Evolutionary conservation across 2,888 invertebrate genomes (phyloP).

Genomic region (Vesta saturnalis): DNA sequence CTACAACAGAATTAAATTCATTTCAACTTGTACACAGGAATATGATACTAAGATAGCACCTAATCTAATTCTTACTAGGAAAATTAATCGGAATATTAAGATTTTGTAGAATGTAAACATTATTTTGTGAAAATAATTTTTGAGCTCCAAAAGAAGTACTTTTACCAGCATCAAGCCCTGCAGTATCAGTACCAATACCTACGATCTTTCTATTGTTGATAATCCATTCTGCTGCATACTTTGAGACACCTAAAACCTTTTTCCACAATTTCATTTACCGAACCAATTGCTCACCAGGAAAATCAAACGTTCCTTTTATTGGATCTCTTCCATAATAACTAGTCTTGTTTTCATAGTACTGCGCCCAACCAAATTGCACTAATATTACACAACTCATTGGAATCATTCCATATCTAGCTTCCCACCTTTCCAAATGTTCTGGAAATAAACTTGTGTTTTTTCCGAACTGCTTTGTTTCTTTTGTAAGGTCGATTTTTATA

Average conservation of each 20-base stretch:
- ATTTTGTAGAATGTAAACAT: background rate
- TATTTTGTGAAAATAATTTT: background rate
- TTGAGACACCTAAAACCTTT: constrained; percentile 63
- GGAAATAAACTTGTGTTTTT: background rate
- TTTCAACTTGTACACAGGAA: too few relatives aligned
- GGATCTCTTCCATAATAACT: background rate
- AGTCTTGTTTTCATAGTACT: background rate
- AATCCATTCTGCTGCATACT: constrained; percentile 70
- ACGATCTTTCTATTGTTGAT: constrained; percentile 66
- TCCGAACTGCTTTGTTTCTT: background rate
- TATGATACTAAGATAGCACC: too few relatives aligned
- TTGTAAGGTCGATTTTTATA: background rate
- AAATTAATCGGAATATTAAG: background rate
- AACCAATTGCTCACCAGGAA: background rate
- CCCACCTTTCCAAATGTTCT: background rate
- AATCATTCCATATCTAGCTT: background rate
- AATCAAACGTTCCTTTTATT: background rate
- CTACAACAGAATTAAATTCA: too few relatives aligned
- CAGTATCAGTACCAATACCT: constrained; percentile 73
- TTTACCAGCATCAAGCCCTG: constrained; percentile 70
- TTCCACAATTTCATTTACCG: background rate
- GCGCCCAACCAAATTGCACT: background rate
- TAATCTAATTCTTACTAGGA: background rate
- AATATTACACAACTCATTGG: background rate
- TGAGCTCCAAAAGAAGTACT: constrained; percentile 44